phyloP scores from a whole-genome alignment of 2,888 invertebrate genomes.

The Caenorhabditis imperialis region DNA sequence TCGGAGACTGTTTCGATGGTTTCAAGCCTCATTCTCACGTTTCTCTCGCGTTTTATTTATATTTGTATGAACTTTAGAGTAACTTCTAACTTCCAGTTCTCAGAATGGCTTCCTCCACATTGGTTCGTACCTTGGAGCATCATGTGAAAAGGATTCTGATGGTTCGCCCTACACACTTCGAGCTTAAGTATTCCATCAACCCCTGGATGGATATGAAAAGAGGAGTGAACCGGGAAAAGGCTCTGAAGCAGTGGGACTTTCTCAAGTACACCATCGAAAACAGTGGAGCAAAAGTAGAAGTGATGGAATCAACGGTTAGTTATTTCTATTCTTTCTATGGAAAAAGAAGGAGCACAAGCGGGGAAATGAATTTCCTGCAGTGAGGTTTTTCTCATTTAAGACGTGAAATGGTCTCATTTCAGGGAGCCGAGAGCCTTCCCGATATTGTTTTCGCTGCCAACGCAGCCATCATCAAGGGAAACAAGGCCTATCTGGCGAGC shows the following conservation, averaged over 20 bases:
- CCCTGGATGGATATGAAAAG: slow-evolving; percentile 76
- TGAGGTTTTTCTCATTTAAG: background rate
- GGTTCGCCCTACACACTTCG: slow-evolving; percentile 75
- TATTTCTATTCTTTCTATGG: background rate
- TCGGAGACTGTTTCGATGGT: slow-evolving; percentile 22
- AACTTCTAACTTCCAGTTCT: background rate
- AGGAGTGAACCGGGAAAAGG: slow-evolving; percentile 65
- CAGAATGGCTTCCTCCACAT: slow-evolving; percentile 41
- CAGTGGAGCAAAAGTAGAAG: slow-evolving; percentile 72
- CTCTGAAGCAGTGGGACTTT: slow-evolving; percentile 72
- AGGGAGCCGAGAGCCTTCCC: slow-evolving; percentile 74
- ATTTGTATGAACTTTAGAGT: background rate
- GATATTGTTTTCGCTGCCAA: slow-evolving; percentile 78
- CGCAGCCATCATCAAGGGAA: slow-evolving; percentile 75
- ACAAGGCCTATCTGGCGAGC: slow-evolving; percentile 75
- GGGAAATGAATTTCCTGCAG: background rate
- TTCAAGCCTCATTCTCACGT: slow-evolving; percentile 14
- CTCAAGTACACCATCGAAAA: slow-evolving; percentile 71
- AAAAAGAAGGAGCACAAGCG: background rate
- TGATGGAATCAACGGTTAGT: slow-evolving; percentile 73
- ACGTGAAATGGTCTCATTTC: slow-evolving; percentile 30
- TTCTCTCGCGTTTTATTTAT: background rate
- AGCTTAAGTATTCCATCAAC: slow-evolving; percentile 75
- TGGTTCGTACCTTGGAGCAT: slow-evolving; percentile 50
- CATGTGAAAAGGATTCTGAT: slow-evolving; percentile 68